Conservation (phyloP, 2,888 invertebrate species). For the Brachynemurus nebulosus region DNA sequence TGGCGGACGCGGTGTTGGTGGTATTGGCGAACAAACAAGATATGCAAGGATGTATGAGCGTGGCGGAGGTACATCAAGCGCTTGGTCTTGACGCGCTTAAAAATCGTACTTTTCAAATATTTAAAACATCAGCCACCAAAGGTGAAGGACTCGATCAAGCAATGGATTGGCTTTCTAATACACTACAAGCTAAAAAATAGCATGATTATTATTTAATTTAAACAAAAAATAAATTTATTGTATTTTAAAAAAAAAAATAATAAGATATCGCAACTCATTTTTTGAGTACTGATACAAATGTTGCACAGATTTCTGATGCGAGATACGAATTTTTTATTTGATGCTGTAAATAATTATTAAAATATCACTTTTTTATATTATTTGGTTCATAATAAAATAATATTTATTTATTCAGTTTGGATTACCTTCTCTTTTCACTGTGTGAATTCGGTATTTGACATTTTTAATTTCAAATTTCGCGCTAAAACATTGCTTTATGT, state of each 20-base stretch:
- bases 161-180: constrained; percentile 97
- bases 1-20: constrained; percentile 88
- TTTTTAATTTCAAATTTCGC: too few relatives aligned
- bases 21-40: constrained; percentile 99
- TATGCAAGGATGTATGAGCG: constrained; percentile 93
- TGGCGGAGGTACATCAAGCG: constrained; percentile 93
- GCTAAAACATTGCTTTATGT: too few relatives aligned
- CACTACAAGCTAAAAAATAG: constrained; percentile 80
- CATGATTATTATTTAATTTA: constrained; percentile 21
- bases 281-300: not conserved
- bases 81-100: constrained; percentile 88
- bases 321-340: too few relatives aligned
- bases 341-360: not conserved
- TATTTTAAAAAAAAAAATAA: too few relatives aligned
- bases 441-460: too few relatives aligned
- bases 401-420: too few relatives aligned
- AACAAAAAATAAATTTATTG: not conserved
- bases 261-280: too few relatives aligned
- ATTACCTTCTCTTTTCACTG: too few relatives aligned
- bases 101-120: constrained; percentile 97
- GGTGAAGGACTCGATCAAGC: constrained; percentile 97
- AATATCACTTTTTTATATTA: not conserved
- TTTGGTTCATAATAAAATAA: too few relatives aligned
- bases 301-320: constrained; percentile 3
- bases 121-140: constrained; percentile 96